Percentiles rank a stretch among this genome's conserved stretches.
Evolutionary conservation across 64 coral and sea anemone genomes (phyloP).

Genomic region (Stylophora pistillata): DNA sequence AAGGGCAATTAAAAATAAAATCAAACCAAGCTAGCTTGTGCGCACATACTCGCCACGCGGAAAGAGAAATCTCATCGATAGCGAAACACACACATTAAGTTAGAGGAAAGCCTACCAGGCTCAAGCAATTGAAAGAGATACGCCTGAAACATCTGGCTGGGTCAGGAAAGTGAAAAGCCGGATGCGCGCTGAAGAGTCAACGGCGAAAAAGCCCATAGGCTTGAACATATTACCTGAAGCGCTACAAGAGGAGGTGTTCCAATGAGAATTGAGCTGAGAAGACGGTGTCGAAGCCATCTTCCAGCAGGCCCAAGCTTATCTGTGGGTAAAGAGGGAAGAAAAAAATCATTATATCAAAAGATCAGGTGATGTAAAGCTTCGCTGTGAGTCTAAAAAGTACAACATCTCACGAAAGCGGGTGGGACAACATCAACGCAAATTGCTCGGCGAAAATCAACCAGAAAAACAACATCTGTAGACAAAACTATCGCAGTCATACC

Average conservation of each 20-base stretch:
- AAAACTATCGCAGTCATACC: conserved; percentile 27
- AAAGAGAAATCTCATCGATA: neutral
- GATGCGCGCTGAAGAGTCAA: neutral
- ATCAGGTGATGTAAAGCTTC: neutral
- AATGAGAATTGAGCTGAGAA: conserved; percentile 67
- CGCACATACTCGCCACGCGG: too few species aligned
- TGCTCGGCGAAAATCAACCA: neutral
- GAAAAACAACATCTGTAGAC: neutral
- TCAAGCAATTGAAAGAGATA: neutral
- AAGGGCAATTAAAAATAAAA: neutral
- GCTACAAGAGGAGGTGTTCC: conserved; percentile 77
- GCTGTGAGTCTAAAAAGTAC: neutral
- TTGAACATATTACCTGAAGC: conserved; percentile 58
- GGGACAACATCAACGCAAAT: conserved; percentile 15
- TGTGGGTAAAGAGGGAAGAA: neutral
- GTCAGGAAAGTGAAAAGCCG: neutral
- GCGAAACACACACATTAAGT: neutral
- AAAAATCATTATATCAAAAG: conserved; percentile 10
- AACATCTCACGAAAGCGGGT: neutral
- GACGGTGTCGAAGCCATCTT: conserved; percentile 83
- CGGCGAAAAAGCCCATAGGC: neutral
- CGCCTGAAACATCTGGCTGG: neutral
- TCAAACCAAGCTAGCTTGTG: neutral
- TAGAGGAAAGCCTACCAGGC: neutral
- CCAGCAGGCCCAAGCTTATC: conserved; percentile 80